These are phyloP conservation scores for Aegithalos caudatus DNA, from an alignment of 2,113 vertebrate genomes.

Conservation along the genomic window DNA sequence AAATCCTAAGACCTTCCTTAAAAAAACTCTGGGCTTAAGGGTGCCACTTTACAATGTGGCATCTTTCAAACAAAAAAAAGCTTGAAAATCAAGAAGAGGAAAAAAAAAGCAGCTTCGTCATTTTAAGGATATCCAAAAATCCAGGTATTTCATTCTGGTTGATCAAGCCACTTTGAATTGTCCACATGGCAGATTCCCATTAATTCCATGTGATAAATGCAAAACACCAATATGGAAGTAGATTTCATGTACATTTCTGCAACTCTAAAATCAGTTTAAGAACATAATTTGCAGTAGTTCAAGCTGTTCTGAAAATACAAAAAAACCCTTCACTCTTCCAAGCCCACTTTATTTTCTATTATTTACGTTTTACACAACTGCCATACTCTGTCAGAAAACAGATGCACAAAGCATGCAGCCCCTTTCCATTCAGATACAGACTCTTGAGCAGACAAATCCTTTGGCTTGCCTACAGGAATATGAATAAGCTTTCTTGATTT, in stretches of 20 bases:
- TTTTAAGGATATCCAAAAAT: not conserved
- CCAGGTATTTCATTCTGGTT: not conserved
- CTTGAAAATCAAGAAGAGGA: not conserved
- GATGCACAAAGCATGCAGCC: not conserved
- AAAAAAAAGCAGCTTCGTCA: not conserved
- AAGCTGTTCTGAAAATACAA: not conserved
- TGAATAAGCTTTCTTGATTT: not conserved
- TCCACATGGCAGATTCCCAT: fast-evolving
- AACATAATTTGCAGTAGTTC: not conserved
- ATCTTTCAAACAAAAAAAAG: not conserved
- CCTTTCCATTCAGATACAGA: fast-evolving
- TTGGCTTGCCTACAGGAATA: not conserved
- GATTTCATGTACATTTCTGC: not conserved
- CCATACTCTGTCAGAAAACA: not conserved
- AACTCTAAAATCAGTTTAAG: not conserved
- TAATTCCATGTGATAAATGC: not conserved
- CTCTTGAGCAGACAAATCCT: not conserved
- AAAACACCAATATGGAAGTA: not conserved
- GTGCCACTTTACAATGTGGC: not conserved
- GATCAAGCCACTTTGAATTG: not conserved
- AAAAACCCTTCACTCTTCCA: not conserved
- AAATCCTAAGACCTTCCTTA: not conserved
- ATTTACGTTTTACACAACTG: not conserved
- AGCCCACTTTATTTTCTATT: not conserved
- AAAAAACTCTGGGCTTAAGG: not conserved